Evolutionary conservation across 2,113 vertebrate genomes (phyloP), one percentile per base, ranked within the genome.

Genomic region (Eleginops maclovinus): DNA sequence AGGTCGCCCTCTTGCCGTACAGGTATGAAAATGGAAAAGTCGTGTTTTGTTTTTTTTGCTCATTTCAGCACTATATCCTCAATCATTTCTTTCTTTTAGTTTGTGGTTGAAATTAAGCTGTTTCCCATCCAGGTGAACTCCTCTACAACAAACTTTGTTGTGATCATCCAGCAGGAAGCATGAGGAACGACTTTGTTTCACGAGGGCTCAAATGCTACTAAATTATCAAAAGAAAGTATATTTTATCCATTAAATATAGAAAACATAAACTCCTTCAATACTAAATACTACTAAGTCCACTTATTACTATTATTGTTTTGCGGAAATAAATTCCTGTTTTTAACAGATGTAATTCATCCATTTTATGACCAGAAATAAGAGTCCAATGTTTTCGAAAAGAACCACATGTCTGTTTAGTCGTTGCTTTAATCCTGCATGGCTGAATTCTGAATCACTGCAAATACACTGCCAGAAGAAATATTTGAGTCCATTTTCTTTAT

Each of bases 1-100:
- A 26, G 62, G 59, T 74, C 16, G 24, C 28, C 16, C 16, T 47
- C 28, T 64, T 53, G 43, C 80, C 40, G 43, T 19, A 43, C 14
- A 66, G 17, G 40, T 58, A n/a, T 54, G 10, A 49, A 31, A 46
- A 49, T 4, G 24, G 17, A 75, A 50, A 61, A 1, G 5, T 46
- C 17, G 4, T 8, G 31, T 69, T 1, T 64, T 1, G 2, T 0
- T 69, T 1, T 70, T 44, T 56, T 6, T 3, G 9, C n/a, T 40
- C 6, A 11, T 28, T 50, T 3, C 15, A 40, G 40, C 53, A 63
- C 4, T n/a, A 26, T 24, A 2, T 36, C 49, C 7, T 66, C 64
- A 51, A 60, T 55, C 36, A 58, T 59, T 40, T 81, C 11, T 1
- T n/a, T 12, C 21, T 24, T 26, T 28, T 31, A 1, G 43, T n/a